A percentile compares a stretch with the other conserved stretches of the same genome.
Evolutionary conservation across 2,113 vertebrate genomes (phyloP).

Genomic region (Geococcyx californianus): DNA sequence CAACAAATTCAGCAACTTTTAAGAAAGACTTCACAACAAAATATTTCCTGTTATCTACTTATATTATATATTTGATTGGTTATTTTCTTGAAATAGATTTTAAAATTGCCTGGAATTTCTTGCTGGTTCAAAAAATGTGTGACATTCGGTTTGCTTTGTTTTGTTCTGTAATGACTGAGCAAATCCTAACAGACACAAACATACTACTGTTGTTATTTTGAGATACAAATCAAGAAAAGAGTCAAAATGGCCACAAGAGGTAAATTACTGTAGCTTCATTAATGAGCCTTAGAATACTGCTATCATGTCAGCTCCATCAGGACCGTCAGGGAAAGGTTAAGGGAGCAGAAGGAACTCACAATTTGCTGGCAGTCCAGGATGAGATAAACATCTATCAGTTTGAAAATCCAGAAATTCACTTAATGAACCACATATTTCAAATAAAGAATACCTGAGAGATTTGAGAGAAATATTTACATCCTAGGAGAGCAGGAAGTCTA

Average conservation of each 20-base stretch:
- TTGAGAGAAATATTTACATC: constrained; percentile 16
- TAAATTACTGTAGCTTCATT: neutral
- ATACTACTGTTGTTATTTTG: neutral
- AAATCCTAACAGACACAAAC: neutral
- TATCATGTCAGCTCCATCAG: neutral
- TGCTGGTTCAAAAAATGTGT: neutral
- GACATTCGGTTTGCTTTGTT: neutral
- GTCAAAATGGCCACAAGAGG: neutral
- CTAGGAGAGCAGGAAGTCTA: neutral
- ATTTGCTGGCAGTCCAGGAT: neutral
- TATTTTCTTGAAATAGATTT: neutral
- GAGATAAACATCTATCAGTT: constrained; percentile 3
- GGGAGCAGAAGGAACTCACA: neutral
- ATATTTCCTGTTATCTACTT: neutral
- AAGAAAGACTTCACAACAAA: neutral
- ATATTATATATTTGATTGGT: neutral
- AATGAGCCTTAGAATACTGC: neutral
- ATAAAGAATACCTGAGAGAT: constrained; percentile 1
- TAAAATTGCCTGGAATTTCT: neutral
- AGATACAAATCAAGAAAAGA: neutral
- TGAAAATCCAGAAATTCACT: neutral
- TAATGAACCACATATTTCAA: constrained; percentile 25
- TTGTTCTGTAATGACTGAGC: neutral
- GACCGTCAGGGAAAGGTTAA: neutral
- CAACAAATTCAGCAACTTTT: neutral